These are phyloP conservation scores for Egretta garzetta DNA, from an alignment of 2,113 vertebrate species.

Conservation along the genomic window DNA sequence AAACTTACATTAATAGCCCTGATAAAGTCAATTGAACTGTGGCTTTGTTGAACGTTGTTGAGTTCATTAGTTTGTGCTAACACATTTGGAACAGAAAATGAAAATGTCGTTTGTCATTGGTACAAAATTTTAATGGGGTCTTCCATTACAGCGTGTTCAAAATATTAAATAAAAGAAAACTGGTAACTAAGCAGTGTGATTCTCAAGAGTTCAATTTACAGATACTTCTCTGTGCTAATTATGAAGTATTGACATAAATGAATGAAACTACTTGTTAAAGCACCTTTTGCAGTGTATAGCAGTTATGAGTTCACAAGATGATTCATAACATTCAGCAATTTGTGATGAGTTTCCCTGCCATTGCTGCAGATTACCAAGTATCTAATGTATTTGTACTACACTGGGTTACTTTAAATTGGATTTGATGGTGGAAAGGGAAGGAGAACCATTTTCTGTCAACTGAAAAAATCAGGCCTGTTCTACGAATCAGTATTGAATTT, in stretches of 20 bases:
- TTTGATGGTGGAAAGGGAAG: slow-evolving; percentile 22
- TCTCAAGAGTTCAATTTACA: slow-evolving; percentile 64
- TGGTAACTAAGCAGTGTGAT: slow-evolving; percentile 32
- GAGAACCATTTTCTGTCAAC: not conserved
- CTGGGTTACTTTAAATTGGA: slow-evolving; percentile 36
- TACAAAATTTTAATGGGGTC: slow-evolving; percentile 5
- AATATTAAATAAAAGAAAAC: slow-evolving; percentile 27
- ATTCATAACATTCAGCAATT: slow-evolving; percentile 52
- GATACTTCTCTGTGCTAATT: slow-evolving; percentile 55
- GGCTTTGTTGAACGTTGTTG: not conserved
- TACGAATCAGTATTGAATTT: slow-evolving; percentile 8
- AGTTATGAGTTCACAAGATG: slow-evolving; percentile 45
- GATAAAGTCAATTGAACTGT: not conserved
- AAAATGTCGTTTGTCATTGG: slow-evolving; percentile 30
- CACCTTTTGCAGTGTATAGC: slow-evolving; percentile 10
- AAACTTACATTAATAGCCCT: not conserved
- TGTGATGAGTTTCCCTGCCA: slow-evolving; percentile 37
- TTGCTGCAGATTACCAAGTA: slow-evolving; percentile 39
- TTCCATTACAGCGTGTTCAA: slow-evolving; percentile 38
- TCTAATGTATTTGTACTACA: slow-evolving; percentile 26
- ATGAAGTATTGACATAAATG: slow-evolving; percentile 68
- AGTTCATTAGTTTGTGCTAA: slow-evolving; percentile 10
- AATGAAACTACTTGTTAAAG: slow-evolving; percentile 63
- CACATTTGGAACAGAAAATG: not conserved
- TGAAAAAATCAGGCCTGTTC: slow-evolving; percentile 27